Evolutionary conservation across 1,140 invertebrate species (phyloP), one percentile per base, ranked within the genome.

Genomic region (Nilaparvata lugens): DNA sequence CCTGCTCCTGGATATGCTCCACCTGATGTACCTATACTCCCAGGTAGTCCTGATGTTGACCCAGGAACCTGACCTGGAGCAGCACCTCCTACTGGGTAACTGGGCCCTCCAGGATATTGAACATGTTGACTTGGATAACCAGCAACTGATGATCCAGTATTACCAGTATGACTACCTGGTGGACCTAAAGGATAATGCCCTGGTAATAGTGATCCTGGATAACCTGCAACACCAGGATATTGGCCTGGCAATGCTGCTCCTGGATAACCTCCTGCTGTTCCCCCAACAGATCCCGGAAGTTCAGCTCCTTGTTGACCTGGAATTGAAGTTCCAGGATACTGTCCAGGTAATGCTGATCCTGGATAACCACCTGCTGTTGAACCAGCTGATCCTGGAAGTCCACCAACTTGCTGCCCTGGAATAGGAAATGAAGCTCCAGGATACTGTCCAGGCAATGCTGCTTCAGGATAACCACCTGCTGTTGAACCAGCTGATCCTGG

Each of bases 301-400:
- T 52, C 65, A n/a, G n/a, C 64, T 18, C 63, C 60, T 28, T 24
- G 52, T 38, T 52, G 57, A 42, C 56, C 59, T 25, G 43, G 55
- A 43, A 19, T 11, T n/a, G n/a, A n/a, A n/a, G n/a, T n/a, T 43
- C 48, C 28, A 11, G 56, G 60, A 16, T 59, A 55, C 56, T 38
- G 28, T 43, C 23, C 28, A 14, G 38, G 65, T 51, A 60, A 38
- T 52, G 31, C 61, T 28, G 18, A 42, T 25, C 59, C 58, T 25
- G 60, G 56, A 57, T 56, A 61, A 16, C 42, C 61, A 45, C 64
- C 64, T 31, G 52, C 54, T 28, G 52, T 56, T 55, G 42, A 52
- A 18, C 43, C 35, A 18, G 3, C 57, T 52, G n/a, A n/a, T n/a
- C 65, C 64, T 19, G 64, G 62, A 25, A 25, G 52, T 38, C 48